Evolutionary conservation across 2,888 invertebrate species (phyloP), one percentile per base, ranked within the genome.

Genomic region (Coremacera marginata): DNA sequence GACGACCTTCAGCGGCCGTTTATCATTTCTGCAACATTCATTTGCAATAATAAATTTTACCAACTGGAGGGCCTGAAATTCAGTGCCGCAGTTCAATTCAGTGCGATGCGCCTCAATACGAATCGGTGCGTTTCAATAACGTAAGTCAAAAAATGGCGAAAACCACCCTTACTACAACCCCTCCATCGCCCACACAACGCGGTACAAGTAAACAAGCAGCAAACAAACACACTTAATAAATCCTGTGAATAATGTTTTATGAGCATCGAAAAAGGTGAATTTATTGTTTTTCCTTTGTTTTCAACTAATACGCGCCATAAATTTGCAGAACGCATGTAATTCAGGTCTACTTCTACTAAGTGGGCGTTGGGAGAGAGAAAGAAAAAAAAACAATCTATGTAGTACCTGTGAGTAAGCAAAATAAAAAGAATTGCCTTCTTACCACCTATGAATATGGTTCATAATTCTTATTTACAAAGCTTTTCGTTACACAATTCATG

Each of bases 171-270:
- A 0, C 70, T 25, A 52, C 2, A 22, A 16, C 51, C 19, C 16
- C 22, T 19, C 14, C 16, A 9, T 16, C 5, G 11, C 31, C 31
- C 70, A 31, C 57, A 9, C 31, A 37, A 55, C 31, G 9, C 52
- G 19, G 22, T 51, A 60, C 60, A n/a, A 31, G 55, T 34, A 70
- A 62, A 52, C 22, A 34, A 73, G 63, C 62, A 14, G 22, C 67
- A 27, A 51, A 52, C 34, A 44, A 71, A 71, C 57, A 71, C 60
- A 60, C 57, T 74, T 67, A 65, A 67, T 74, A 67, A 74, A 74
- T 74, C 67, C 74, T 67, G 65, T 57, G 65, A 74, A 74, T 74
- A 74, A 74, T 67, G 74, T 74, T 67, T 74, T 74, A 74, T 55
- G 74, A 37, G 65, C 74, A 52, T 67, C 67, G 74, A 74, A 74